Conservation (phyloP, 2,888 invertebrate genomes). For the Callyntrura sp. region DNA sequence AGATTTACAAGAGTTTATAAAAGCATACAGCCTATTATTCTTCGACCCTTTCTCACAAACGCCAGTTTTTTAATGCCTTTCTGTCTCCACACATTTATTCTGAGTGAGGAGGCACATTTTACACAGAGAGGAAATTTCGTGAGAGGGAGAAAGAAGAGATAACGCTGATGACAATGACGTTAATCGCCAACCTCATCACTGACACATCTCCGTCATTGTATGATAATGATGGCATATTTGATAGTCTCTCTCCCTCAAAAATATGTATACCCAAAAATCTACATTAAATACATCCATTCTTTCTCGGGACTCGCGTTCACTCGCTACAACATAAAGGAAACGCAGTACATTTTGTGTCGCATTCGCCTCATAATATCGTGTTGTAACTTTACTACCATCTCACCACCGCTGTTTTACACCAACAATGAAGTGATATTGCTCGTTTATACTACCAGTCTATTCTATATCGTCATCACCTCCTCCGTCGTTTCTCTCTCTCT, state of each 20-base stretch:
- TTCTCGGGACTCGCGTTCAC: neutral
- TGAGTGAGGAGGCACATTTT: neutral
- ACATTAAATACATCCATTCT: neutral
- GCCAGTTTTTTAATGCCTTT: conserved; percentile 1
- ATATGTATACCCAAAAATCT: neutral
- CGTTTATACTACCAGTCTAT: no score
- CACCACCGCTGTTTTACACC: neutral
- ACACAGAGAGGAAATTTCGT: neutral
- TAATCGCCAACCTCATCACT: conserved; percentile 21
- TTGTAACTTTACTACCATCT: neutral
- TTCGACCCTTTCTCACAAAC: neutral
- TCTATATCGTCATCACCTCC: neutral
- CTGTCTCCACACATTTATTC: neutral
- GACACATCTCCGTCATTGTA: neutral
- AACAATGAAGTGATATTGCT: conserved; percentile 8
- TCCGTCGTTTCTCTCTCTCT: neutral
- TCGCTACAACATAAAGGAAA: neutral
- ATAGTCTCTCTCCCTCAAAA: neutral
- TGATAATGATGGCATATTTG: neutral
- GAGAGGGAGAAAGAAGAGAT: neutral
- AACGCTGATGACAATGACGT: conserved; percentile 13
- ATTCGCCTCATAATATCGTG: neutral
- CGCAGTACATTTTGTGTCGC: neutral
- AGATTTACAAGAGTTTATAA: neutral
- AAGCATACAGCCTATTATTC: neutral